A percentile compares a stretch with the other conserved stretches of the same genome.
Conservation (phyloP, 2,113 vertebrate species). For the Triplophysa tibetana region DNA sequence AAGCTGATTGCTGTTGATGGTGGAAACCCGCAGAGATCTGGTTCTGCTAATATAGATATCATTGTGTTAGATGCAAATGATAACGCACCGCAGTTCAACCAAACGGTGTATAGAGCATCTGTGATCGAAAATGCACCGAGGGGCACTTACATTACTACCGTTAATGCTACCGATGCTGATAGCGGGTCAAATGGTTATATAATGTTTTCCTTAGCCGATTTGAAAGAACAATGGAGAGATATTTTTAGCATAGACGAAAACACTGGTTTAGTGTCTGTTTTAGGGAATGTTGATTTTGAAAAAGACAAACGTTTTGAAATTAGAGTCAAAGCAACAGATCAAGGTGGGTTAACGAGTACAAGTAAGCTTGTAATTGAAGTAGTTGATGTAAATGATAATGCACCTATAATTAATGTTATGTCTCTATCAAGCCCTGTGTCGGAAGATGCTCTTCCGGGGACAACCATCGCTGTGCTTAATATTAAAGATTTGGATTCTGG, state of each 20-base stretch:
- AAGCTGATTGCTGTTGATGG: constrained; percentile 64
- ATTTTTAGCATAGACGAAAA: constrained; percentile 55
- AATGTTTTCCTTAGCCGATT: constrained; percentile 49
- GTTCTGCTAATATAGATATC: constrained; percentile 61
- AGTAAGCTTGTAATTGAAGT: constrained; percentile 64
- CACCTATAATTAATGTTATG: constrained; percentile 61
- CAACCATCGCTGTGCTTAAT: constrained; percentile 54
- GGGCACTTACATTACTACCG: constrained; percentile 51
- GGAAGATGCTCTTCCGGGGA: constrained; percentile 64
- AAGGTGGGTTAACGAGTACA: constrained; percentile 57
- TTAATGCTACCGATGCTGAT: constrained; percentile 68
- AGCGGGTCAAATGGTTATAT: constrained; percentile 56
- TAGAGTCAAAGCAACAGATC: constrained; percentile 61
- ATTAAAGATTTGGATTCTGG: constrained; percentile 55
- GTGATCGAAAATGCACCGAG: constrained; percentile 56
- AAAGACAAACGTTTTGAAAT: constrained; percentile 63
- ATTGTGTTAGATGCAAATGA: constrained; percentile 71
- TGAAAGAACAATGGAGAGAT: constrained; percentile 40
- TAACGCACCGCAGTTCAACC: constrained; percentile 67
- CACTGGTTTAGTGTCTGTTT: constrained; percentile 58
- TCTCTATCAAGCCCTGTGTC: constrained; percentile 61
- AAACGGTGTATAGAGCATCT: constrained; percentile 60
- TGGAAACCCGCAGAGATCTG: constrained; percentile 62
- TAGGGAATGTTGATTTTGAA: constrained; percentile 63
- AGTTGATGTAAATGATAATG: constrained; percentile 65